A percentile compares a stretch with the other conserved stretches of the same genome.
Conservation (phyloP, 2,888 invertebrate species). For the Serripes groenlandicus region DNA sequence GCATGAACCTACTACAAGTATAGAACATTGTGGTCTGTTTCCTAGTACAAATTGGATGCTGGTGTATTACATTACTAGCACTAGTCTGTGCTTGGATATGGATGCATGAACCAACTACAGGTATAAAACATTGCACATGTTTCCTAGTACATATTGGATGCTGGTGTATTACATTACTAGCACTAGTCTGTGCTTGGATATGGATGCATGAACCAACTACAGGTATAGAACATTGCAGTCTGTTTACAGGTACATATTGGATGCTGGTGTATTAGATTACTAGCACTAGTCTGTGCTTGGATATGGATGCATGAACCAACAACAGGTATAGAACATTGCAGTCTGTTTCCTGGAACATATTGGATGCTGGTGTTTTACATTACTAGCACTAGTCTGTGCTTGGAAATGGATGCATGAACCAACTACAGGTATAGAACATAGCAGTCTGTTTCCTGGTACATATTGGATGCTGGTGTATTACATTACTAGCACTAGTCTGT, state of each 20-base stretch:
- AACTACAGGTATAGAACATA: too few species aligned
- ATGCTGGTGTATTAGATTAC: not conserved
- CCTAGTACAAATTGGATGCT: not conserved
- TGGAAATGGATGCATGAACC: not conserved
- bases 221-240: not conserved
- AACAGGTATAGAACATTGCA: not conserved
- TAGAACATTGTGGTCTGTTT: not conserved
- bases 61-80: not conserved
- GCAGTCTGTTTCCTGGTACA: too few species aligned
- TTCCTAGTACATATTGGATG: not conserved
- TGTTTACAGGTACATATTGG: conserved; percentile 4
- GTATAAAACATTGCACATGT: not conserved
- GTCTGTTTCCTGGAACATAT: not conserved
- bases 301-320: not conserved
- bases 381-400: not conserved
- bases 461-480: too few species aligned
- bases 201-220: not conserved
- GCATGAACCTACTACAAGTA: not conserved
- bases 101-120: not conserved
- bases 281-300: conserved; percentile 15
- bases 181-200: conserved; percentile 12
- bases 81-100: not conserved
- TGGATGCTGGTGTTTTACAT: not conserved
- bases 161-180: not conserved
- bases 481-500: too few species aligned